Percentiles rank a stretch among this genome's conserved stretches.
phyloP scores from a whole-genome alignment of 64 coral and sea anemone genomes.

The Stichodactyla helianthus region DNA sequence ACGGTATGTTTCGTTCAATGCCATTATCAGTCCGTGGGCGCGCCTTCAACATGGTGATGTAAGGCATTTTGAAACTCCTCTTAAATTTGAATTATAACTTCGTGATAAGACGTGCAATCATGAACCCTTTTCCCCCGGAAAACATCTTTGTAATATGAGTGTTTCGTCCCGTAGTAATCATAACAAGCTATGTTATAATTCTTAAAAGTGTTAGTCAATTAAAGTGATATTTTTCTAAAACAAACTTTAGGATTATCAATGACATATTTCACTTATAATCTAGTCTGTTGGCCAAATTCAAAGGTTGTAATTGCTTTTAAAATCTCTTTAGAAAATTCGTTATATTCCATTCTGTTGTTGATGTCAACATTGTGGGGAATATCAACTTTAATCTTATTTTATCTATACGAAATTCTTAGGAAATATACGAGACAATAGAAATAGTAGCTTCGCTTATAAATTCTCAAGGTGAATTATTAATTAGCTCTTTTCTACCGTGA shows the following conservation, averaged over 20 bases:
- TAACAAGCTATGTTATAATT: background rate
- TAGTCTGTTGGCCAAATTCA: background rate
- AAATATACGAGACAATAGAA: background rate
- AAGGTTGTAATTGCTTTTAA: background rate
- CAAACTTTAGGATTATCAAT: background rate
- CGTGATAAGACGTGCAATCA: background rate
- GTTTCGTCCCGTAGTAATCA: background rate
- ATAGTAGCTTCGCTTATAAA: background rate
- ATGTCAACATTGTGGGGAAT: background rate
- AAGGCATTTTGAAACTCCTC: background rate
- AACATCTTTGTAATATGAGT: background rate
- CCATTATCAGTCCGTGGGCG: background rate
- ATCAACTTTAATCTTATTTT: background rate
- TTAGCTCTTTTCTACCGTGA: background rate
- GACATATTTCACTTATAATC: background rate
- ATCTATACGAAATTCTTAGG: background rate
- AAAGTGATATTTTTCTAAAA: background rate
- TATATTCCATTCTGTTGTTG: background rate
- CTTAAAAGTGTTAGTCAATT: background rate
- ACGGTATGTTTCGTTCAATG: background rate
- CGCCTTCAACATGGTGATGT: background rate
- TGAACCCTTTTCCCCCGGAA: background rate
- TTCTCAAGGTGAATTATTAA: background rate
- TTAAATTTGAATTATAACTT: background rate
- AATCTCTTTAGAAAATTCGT: background rate